phyloP scores from a whole-genome alignment of 2,888 invertebrate species.

The Ctena decussata region DNA sequence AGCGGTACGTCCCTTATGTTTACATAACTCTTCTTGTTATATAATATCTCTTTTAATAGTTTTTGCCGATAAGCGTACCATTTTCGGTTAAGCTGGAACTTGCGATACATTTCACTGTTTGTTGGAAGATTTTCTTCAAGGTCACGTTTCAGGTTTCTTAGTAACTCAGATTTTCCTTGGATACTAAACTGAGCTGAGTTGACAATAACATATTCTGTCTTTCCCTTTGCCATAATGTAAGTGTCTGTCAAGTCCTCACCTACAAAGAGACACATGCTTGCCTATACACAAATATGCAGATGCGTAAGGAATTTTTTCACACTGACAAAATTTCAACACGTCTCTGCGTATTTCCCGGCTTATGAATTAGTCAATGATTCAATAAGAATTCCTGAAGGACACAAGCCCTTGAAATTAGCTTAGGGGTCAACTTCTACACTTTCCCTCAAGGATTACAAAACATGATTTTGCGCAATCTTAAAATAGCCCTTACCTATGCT shows the following conservation, averaged over 20 bases:
- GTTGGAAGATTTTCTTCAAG: slow-evolving; percentile 64
- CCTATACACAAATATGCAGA: no score
- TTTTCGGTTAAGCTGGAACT: slow-evolving; percentile 63
- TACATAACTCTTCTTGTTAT: slow-evolving; percentile 30
- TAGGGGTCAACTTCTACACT: no score
- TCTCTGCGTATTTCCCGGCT: no score
- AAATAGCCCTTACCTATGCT: no score
- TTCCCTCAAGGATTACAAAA: no score
- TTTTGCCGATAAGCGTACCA: slow-evolving; percentile 74
- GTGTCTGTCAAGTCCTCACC: slow-evolving; percentile 75
- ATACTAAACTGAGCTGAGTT: slow-evolving; percentile 71
- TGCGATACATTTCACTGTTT: slow-evolving; percentile 59
- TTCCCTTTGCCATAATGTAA: slow-evolving; percentile 71
- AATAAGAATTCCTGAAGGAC: no score
- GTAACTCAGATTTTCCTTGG: slow-evolving; percentile 63
- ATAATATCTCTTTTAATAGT: slow-evolving; percentile 64
- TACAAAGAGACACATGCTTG: no score
- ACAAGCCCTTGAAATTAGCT: no score
- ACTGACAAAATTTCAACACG: no score
- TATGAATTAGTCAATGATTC: no score
- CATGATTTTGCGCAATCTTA: no score
- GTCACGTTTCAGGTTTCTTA: slow-evolving; percentile 62
- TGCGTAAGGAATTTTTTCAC: no score
- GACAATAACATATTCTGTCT: slow-evolving; percentile 68
- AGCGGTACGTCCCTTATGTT: slow-evolving; percentile 64